Base-by-base conservation (phyloP, 2,797 vertebrate species). In the Halcyon leucocephala region DNA sequence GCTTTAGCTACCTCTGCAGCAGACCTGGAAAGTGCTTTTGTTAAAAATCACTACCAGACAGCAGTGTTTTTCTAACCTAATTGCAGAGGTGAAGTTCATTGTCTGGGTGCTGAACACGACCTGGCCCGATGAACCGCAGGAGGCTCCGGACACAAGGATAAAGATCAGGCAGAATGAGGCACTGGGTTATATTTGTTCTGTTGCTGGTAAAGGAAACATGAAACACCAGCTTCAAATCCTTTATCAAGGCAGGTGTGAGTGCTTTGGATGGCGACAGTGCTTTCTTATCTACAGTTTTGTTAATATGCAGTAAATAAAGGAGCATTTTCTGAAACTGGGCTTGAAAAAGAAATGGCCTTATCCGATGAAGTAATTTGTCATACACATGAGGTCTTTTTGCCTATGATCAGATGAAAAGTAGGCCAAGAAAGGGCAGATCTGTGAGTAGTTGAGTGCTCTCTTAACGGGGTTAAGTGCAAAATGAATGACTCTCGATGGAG, bases 381-480 rank as follows among this genome's bases (percentile, higher is more conserved):
- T 58, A 31, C 9, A 22, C 26, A 10, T 1, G 11, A 46, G 62
- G 76, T 29, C 51, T 48, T 86, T 64, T 78, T 77, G 70, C 37
- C 46, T 42, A 76, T 61, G 57, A 78, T 78, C 71, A 90, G 83
- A 74, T 37, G 66, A 67, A 66, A 84, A 70, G 25, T 31, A 16
- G 51, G 51, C 72, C 84, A 69, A 76, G 71, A 44, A 66, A 79
- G 35, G 81, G 77, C 76, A 62, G 41, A 29, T 51, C 72, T 66
- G 26, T 9, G 62, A 54, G 31, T 1, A 58, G 58, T 0, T 46
- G 67, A 83, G 60, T 46, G 83, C 33, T 74, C 65, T 76, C 69
- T 33, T 37, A 55, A 24, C 64, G 61, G 90, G 71, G 57, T 82
- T 71, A 89, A 88, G 80, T 71, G 90, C 83, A 82, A 66, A 95